A percentile compares a stretch with the other conserved stretches of the same genome.
These are phyloP conservation scores for Eublepharis macularius DNA, from an alignment of 2,113 vertebrate genomes.

Conservation along the genomic window DNA sequence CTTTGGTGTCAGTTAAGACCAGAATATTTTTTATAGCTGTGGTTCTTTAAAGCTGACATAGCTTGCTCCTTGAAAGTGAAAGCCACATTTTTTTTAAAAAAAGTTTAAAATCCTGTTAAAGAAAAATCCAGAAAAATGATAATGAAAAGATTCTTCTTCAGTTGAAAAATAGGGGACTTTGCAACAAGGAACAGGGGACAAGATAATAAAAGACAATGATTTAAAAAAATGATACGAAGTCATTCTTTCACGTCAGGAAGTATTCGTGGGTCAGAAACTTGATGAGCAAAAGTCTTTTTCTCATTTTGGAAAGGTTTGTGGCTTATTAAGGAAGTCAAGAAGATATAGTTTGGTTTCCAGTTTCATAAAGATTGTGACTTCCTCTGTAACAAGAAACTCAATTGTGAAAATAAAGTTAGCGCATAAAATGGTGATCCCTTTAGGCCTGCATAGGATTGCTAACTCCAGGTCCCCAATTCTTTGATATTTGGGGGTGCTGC, in stretches of 20 bases:
- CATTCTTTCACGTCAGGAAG: background rate
- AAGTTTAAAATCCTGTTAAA: background rate
- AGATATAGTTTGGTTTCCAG: background rate
- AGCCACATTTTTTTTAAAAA: background rate
- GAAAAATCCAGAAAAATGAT: background rate
- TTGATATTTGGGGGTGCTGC: too few species aligned
- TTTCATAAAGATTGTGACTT: background rate
- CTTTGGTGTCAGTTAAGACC: background rate
- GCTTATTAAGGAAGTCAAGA: background rate
- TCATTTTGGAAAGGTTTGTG: background rate
- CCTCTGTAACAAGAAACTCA: background rate
- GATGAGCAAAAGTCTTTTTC: background rate
- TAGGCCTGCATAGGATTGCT: too few species aligned
- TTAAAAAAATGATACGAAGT: background rate
- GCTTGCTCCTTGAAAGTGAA: background rate
- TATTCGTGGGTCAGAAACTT: background rate
- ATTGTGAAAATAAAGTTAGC: background rate
- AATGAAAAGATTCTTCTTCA: background rate
- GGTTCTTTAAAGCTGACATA: background rate
- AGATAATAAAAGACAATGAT: background rate
- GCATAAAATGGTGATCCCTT: background rate
- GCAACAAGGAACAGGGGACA: background rate
- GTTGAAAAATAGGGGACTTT: background rate
- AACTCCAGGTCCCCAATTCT: too few species aligned
- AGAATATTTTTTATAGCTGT: background rate